Evolutionary conservation across 1,140 invertebrate genomes (phyloP), one percentile per base, ranked within the genome.

Genomic region (Drosophila bocki): DNA sequence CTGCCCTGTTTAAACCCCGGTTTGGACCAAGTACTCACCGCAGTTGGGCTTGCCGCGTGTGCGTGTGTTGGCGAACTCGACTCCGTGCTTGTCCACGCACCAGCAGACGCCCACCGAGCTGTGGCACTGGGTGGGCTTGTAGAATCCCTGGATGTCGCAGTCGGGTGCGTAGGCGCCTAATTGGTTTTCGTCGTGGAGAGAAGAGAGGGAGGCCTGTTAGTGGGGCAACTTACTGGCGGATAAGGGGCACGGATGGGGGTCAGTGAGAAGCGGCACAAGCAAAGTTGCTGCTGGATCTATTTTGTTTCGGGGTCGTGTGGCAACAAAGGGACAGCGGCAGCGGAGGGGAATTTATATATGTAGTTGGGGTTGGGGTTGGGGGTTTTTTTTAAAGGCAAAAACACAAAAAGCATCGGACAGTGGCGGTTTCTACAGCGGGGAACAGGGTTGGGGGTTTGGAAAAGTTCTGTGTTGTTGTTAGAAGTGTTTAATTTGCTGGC

Each of bases 71-170:
- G 96, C 95, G 81, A 96, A 95, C 93, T 98, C 97, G 32, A 97
- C 96, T 33, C 98, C 98, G 93, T 98, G 97, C 86, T 97, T 96
- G 94, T 98, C 97, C 48, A 98, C 97, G 94, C 97, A 98, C 97
- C 97, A 98, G 93, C 97, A 98, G 81, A 97, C 95, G 50, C 96
- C 96, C 12, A 97, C 96, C 42, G 96, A 95, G 70, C 95, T 95
- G 93, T 98, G 97, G 92, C 97, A 98, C 91, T 98, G 97, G 60
- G 96, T 96, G 64, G 96, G 95, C 70, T 96, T 95, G 93, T 97
- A 98, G 93, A 96, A 98, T 44, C 97, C 97, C 92, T 96, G 95
- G 41, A 94, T 95, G 93, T 98, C 97, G 93, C 97, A 98, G 78
- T 96, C 94, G 37, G 97, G 97, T 78, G 96, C 95, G 93, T 96